Percentiles rank a stretch among this genome's conserved stretches.
These are phyloP conservation scores for Holcopasites calliopsidis DNA, from an alignment of 1,140 invertebrate genomes.

Conservation along the genomic window DNA sequence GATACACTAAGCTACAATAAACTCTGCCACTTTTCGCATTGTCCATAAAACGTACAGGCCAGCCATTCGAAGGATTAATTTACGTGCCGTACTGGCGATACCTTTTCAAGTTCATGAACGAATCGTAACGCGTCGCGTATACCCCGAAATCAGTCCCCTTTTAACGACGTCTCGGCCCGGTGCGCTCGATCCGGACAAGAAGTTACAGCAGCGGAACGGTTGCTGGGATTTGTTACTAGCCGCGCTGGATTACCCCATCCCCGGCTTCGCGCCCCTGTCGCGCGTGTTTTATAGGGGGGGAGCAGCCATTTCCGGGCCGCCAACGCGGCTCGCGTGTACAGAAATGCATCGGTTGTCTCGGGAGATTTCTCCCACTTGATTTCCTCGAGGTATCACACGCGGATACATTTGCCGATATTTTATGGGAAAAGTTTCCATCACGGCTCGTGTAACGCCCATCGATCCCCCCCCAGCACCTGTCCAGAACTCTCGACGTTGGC, in stretches of 20 bases:
- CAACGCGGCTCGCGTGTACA: background rate
- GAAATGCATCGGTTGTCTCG: slow-evolving; percentile 44
- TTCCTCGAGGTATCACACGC: slow-evolving; percentile 26
- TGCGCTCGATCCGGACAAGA: slow-evolving; percentile 28
- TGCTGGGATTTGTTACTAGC: slow-evolving; percentile 45
- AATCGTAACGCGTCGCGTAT: background rate
- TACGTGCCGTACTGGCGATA: too few species aligned
- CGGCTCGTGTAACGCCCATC: background rate
- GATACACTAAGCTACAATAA: too few species aligned
- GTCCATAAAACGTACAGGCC: too few species aligned
- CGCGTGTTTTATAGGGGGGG: slow-evolving; percentile 23
- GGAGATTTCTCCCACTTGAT: slow-evolving; percentile 46
- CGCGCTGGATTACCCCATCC: slow-evolving; percentile 38
- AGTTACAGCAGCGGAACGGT: slow-evolving; percentile 24
- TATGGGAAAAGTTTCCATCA: slow-evolving; percentile 39
- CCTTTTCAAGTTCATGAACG: background rate
- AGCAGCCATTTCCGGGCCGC: slow-evolving; percentile 15
- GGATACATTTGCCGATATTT: slow-evolving; percentile 36
- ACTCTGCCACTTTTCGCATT: too few species aligned
- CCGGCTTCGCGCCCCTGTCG: slow-evolving; percentile 19
- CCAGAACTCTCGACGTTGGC: background rate
- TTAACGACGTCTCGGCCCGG: background rate
- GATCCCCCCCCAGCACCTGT: too few species aligned
- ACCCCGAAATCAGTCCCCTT: background rate
- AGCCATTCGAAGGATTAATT: too few species aligned